Evolutionary conservation across 2,113 vertebrate species (phyloP).

Genomic region (Salminus brasiliensis): DNA sequence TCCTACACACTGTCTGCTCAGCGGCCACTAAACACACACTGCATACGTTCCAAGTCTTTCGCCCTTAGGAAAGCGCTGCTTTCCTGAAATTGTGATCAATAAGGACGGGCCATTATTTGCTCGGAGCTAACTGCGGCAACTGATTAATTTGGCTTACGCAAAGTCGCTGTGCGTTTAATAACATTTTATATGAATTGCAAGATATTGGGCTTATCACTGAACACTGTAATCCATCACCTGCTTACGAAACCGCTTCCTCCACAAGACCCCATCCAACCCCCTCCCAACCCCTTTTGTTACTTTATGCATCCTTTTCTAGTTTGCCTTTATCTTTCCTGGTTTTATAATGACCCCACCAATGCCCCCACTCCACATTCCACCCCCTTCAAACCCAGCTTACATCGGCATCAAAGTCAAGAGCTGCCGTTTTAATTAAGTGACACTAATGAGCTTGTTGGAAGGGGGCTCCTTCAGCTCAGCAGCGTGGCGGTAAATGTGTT

Average conservation of each 20-base stretch:
- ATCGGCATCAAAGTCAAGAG: slow-evolving; percentile 91
- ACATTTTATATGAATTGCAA: slow-evolving; percentile 84
- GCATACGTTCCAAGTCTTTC: slow-evolving; percentile 2
- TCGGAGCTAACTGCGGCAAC: slow-evolving; percentile 75
- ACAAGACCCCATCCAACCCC: slow-evolving; percentile 13
- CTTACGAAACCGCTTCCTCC: slow-evolving; percentile 70
- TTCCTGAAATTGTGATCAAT: slow-evolving; percentile 44
- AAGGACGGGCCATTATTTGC: slow-evolving; percentile 41
- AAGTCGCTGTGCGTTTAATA: slow-evolving; percentile 85
- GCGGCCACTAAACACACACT: background rate
- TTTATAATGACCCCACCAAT: slow-evolving; percentile 45
- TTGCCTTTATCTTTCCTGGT: slow-evolving; percentile 13
- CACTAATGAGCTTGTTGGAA: slow-evolving; percentile 94
- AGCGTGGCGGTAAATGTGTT: slow-evolving; percentile 90
- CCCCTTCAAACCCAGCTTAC: slow-evolving; percentile 66
- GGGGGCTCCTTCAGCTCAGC: slow-evolving; percentile 86
- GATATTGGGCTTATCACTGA: slow-evolving; percentile 85
- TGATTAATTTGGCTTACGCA: slow-evolving; percentile 88
- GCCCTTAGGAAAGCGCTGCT: slow-evolving; percentile 27
- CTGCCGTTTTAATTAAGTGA: slow-evolving; percentile 95
- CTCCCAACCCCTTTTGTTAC: slow-evolving; percentile 14
- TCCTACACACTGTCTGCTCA: slow-evolving; percentile 26
- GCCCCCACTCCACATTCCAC: slow-evolving; percentile 62
- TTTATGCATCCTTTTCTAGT: background rate
- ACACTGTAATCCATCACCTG: slow-evolving; percentile 82